These are phyloP conservation scores for Pteronura brasiliensis DNA, from an alignment of 2,113 vertebrate species.

Conservation along the genomic window DNA sequence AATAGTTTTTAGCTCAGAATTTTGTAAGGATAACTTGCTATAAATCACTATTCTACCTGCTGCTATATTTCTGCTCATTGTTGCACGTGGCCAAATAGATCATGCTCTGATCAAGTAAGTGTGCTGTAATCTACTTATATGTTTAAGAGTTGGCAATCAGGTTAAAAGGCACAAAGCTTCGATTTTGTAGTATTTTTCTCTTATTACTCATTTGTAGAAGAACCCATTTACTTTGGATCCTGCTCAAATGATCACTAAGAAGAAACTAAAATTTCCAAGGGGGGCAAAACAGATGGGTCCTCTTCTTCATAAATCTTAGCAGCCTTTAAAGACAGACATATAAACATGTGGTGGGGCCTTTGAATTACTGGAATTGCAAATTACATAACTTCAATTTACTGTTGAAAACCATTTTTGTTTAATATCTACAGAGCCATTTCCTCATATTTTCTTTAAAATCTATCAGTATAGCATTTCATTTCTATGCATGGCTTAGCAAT, in stretches of 20 bases:
- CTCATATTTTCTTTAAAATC: constrained; percentile 74
- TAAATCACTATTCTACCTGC: constrained; percentile 28
- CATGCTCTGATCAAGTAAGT: constrained; percentile 37
- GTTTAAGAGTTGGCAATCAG: constrained; percentile 68
- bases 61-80: constrained; percentile 31
- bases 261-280: constrained; percentile 71
- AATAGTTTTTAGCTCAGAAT: constrained; percentile 22
- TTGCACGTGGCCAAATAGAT: constrained; percentile 15
- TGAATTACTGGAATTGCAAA: constrained; percentile 68
- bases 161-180: constrained; percentile 83
- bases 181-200: constrained; percentile 71
- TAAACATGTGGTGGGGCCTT: constrained; percentile 36
- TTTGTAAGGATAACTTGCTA: constrained; percentile 34
- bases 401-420: constrained; percentile 50
- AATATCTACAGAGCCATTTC: constrained; percentile 74
- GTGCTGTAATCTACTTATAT: constrained; percentile 58
- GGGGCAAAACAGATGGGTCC: neutral
- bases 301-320: constrained; percentile 67
- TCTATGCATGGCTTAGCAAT: constrained; percentile 81
- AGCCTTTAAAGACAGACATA: constrained; percentile 70
- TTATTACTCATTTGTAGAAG: constrained; percentile 63
- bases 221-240: constrained; percentile 56
- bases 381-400: constrained; percentile 58
- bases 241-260: constrained; percentile 70
- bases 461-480: constrained; percentile 72